These are phyloP conservation scores for Epinotia demarniana DNA, from an alignment of 2,888 invertebrate genomes.

Conservation along the genomic window DNA sequence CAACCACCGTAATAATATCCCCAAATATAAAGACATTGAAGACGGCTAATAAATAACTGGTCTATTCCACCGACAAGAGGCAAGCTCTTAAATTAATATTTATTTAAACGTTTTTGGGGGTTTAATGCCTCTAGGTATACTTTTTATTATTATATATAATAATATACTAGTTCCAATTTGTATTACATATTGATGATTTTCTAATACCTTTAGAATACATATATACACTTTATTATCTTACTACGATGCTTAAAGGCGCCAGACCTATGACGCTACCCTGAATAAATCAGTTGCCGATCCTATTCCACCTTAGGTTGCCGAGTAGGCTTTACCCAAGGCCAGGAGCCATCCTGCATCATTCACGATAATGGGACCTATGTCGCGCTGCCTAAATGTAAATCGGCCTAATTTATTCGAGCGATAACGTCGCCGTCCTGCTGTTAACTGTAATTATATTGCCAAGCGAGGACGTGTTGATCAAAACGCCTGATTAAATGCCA, in stretches of 20 bases:
- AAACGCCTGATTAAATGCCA: slow-evolving; percentile 79
- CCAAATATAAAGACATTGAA: too few species aligned
- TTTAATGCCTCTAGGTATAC: too few species aligned
- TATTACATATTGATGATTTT: too few species aligned
- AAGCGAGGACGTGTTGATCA: slow-evolving; percentile 83
- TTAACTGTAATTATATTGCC: slow-evolving; percentile 84
- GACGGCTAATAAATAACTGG: too few species aligned
- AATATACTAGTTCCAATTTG: too few species aligned
- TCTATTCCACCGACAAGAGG: too few species aligned
- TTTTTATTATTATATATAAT: too few species aligned
- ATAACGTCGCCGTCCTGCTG: slow-evolving; percentile 84
- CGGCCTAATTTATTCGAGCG: slow-evolving; percentile 83
- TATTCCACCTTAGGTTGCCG: slow-evolving; percentile 12
- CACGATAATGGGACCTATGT: slow-evolving; percentile 80
- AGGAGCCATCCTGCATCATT: slow-evolving; percentile 78
- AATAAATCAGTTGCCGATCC: slow-evolving; percentile 28
- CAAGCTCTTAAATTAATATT: too few species aligned
- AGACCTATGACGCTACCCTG: not conserved
- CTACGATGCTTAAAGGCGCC: not conserved
- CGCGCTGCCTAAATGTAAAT: slow-evolving; percentile 80
- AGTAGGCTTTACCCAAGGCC: slow-evolving; percentile 64
- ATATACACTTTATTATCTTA: not conserved
- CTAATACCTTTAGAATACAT: not conserved
- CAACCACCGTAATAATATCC: not conserved
- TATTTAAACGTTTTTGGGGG: too few species aligned